These are phyloP conservation scores for Neotoxoptera formosana DNA, from an alignment of 1,140 invertebrate genomes.

Conservation along the genomic window DNA sequence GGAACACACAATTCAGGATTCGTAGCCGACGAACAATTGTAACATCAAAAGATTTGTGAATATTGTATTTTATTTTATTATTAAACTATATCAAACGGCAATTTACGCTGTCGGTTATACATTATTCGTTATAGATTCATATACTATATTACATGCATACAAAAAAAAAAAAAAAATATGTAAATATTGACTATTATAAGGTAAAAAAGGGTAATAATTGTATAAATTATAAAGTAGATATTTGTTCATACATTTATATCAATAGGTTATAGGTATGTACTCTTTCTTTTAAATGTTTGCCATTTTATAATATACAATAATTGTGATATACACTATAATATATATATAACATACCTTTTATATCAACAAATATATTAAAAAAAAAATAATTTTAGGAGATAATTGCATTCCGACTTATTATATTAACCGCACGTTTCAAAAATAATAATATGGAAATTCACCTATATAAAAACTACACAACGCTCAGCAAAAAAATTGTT, in stretches of 20 bases:
- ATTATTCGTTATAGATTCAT: background rate
- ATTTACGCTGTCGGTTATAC: background rate
- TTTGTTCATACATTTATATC: background rate
- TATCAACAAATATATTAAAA: background rate
- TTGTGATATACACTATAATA: background rate
- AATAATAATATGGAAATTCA: background rate
- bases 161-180: no score
- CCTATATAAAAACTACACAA: background rate
- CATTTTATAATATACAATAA: background rate
- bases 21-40: conserved; percentile 33
- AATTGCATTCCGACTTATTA: background rate
- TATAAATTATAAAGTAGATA: background rate
- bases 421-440: background rate
- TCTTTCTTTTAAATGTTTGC: background rate
- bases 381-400: background rate
- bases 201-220: background rate
- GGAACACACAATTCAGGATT: conserved; percentile 31
- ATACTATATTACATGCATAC: background rate
- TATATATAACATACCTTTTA: no score
- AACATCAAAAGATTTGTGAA: background rate
- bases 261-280: no score
- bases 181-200: background rate
- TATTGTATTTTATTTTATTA: background rate
- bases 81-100: background rate
- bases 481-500: background rate